Evolutionary conservation across 2,797 vertebrate species (phyloP).

Genomic region (Morus bassanus): DNA sequence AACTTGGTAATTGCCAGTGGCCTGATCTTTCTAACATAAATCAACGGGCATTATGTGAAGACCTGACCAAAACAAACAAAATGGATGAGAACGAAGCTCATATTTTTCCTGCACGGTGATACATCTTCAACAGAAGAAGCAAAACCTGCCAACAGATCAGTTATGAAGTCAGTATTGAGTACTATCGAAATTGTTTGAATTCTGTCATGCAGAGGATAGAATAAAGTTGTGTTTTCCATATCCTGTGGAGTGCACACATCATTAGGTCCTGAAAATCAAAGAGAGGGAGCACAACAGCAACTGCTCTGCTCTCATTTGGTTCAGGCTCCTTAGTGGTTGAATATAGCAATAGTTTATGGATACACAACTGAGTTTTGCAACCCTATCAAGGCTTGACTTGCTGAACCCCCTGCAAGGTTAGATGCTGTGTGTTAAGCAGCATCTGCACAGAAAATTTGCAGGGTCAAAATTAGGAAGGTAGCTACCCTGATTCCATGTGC

Average conservation of each 20-base stretch:
- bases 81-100: not conserved
- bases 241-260: not conserved
- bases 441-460: not conserved
- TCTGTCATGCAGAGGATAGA: not conserved
- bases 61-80: not conserved
- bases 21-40: not conserved
- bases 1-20: not conserved
- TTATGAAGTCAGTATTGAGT: not conserved
- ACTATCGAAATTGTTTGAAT: not conserved
- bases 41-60: not conserved
- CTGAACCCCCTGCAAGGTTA: not conserved
- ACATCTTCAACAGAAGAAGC: not conserved
- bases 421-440: not conserved
- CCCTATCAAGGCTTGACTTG: not conserved
- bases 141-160: not conserved
- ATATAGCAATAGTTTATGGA: not conserved
- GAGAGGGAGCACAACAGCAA: not conserved
- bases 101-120: not conserved
- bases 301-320: not conserved
- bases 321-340: not conserved
- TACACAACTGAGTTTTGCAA: not conserved
- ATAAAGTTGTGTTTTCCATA: constrained; percentile 1
- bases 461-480: not conserved
- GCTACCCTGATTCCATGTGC: not conserved
- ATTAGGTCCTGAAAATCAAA: constrained; percentile 17